Conservation (phyloP, 2,113 vertebrate genomes). For the Otus sunia region DNA sequence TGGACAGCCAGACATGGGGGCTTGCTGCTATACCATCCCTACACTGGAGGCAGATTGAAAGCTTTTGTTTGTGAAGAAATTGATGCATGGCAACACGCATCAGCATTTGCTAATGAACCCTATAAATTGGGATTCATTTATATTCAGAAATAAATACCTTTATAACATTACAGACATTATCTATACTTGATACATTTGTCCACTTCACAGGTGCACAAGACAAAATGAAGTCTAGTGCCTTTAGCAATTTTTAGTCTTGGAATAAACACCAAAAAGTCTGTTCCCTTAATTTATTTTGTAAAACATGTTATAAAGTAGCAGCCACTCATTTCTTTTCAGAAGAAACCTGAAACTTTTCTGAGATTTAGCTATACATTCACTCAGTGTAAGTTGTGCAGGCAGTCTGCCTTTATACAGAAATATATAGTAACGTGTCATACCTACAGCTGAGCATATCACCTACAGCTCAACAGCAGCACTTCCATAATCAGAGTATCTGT, state of each 20-base stretch:
- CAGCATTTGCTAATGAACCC: neutral
- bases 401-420: neutral
- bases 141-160: neutral
- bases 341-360: neutral
- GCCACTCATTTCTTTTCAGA: neutral
- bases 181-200: neutral
- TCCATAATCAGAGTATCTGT: neutral
- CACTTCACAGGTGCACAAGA: neutral
- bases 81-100: rapidly evolving
- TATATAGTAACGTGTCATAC: neutral
- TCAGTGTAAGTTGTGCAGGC: neutral
- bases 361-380: neutral
- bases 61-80: neutral
- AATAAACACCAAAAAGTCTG: neutral
- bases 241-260: neutral
- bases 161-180: neutral
- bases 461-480: neutral
- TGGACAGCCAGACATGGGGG: neutral
- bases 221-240: neutral
- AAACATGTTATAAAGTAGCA: neutral
- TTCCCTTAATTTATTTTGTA: neutral
- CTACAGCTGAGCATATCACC: neutral
- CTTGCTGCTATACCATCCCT: neutral
- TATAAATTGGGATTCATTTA: neutral
- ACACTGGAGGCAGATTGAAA: neutral